Conservation (phyloP, 2,797 vertebrate genomes). For the Petrocephalus schoutedeni region DNA sequence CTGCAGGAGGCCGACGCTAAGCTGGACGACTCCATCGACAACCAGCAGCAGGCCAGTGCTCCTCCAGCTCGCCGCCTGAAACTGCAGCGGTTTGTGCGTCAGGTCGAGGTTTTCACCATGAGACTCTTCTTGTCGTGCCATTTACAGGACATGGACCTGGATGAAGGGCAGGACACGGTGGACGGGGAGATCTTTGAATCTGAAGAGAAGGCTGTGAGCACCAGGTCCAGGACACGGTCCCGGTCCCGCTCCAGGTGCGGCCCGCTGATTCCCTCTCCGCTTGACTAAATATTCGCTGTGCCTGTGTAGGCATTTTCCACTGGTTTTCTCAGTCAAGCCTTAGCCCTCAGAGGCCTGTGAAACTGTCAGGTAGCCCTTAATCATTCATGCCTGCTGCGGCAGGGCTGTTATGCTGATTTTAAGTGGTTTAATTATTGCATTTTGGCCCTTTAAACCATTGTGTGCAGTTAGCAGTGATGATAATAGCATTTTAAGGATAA, state of each 20-base stretch:
- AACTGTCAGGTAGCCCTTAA: not conserved
- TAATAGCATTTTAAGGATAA: not conserved
- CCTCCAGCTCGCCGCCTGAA: not conserved
- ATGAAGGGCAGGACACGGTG: constrained; percentile 84
- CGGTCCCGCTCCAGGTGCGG: constrained; percentile 88
- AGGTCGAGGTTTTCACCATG: not conserved
- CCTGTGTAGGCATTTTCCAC: not conserved
- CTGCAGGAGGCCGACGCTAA: constrained; percentile 79
- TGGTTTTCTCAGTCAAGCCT: not conserved
- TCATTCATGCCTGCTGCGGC: not conserved
- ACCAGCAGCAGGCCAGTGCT: constrained; percentile 82
- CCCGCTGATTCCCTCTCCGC: not conserved
- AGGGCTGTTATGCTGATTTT: not conserved
- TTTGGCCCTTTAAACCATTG: not conserved
- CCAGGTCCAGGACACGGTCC: constrained; percentile 85
- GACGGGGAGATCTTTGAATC: constrained; percentile 88
- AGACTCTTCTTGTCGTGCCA: not conserved
- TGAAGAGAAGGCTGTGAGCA: constrained; percentile 79
- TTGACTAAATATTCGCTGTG: not conserved
- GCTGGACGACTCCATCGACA: constrained; percentile 89
- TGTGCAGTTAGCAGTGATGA: not conserved
- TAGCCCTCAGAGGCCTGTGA: not conserved
- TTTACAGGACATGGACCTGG: constrained; percentile 92
- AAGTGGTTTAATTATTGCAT: not conserved
- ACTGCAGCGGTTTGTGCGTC: not conserved